A percentile compares a stretch with the other conserved stretches of the same genome.
Evolutionary conservation across 2,113 vertebrate genomes (phyloP).

Genomic region (Cinclus cinclus): DNA sequence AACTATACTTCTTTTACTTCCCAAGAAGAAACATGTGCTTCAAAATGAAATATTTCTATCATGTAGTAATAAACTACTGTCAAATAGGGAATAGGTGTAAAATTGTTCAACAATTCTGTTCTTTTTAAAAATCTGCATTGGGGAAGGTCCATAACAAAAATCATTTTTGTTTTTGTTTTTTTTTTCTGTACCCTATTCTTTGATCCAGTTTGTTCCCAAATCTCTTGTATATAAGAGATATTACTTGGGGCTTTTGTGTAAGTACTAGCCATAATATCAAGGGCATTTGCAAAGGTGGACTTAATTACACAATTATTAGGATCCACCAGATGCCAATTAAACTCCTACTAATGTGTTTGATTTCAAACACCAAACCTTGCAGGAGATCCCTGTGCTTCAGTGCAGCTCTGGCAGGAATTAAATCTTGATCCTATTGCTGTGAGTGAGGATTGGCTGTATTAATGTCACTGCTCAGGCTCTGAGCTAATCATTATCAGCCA

Average conservation of each 20-base stretch:
- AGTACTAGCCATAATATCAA: not conserved
- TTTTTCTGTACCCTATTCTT: not conserved
- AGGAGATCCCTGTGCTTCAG: not conserved
- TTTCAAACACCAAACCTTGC: not conserved
- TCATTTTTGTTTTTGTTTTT: accelerated
- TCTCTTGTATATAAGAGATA: not conserved
- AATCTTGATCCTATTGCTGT: not conserved
- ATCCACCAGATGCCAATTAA: not conserved
- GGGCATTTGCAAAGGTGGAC: not conserved
- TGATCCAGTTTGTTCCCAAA: not conserved
- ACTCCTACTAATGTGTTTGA: not conserved
- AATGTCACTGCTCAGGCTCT: not conserved
- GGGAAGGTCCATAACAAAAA: not conserved
- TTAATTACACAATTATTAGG: not conserved
- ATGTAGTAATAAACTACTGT: not conserved
- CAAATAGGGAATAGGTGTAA: not conserved
- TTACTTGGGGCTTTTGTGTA: not conserved
- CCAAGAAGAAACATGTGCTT: not conserved
- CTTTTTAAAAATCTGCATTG: not conserved
- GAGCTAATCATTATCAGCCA: not conserved
- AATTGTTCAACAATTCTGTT: not conserved
- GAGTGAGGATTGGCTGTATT: not conserved
- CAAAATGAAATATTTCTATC: conserved; percentile 7
- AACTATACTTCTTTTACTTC: conserved; percentile 1
- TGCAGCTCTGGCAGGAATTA: not conserved